Evolutionary conservation across 2,888 invertebrate genomes (phyloP).

Genomic region (Monoplex corrugatus): DNA sequence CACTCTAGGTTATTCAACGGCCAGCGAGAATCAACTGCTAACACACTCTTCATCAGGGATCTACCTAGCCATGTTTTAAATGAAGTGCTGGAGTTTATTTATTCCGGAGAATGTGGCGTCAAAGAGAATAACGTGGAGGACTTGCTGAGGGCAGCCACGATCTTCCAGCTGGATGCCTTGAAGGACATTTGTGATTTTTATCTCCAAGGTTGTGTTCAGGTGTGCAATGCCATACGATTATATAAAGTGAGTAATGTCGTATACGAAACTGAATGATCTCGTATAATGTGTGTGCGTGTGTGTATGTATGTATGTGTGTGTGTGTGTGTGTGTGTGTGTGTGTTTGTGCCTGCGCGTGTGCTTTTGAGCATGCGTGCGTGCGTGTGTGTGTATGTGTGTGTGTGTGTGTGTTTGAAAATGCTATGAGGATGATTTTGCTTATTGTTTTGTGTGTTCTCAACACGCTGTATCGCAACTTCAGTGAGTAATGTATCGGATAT

Average conservation of each 20-base stretch:
- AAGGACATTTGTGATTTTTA: conserved; percentile 90
- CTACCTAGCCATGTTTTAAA: conserved; percentile 89
- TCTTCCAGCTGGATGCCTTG: conserved; percentile 90
- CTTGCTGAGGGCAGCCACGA: conserved; percentile 90
- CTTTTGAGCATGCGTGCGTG: no score
- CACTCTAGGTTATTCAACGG: conserved; percentile 56
- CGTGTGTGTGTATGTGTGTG: no score
- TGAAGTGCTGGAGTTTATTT: conserved; percentile 91
- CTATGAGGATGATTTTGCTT: no score
- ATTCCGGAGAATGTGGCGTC: conserved; percentile 89
- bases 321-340: neutral
- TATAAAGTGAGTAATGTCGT: conserved; percentile 86
- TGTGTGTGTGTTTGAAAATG: no score
- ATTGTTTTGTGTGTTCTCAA: no score
- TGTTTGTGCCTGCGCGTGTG: neutral
- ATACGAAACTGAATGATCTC: neutral
- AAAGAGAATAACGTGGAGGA: conserved; percentile 89
- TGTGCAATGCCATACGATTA: conserved; percentile 91
- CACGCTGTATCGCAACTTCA: no score
- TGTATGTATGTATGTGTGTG: neutral
- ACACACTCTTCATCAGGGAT: conserved; percentile 52
- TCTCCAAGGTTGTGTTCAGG: conserved; percentile 87
- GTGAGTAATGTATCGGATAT: no score
- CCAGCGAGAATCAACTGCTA: conserved; percentile 47
- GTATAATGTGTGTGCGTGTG: neutral